These are phyloP conservation scores for Amniataba percoides DNA, from an alignment of 2,797 vertebrate species.

Conservation along the genomic window DNA sequence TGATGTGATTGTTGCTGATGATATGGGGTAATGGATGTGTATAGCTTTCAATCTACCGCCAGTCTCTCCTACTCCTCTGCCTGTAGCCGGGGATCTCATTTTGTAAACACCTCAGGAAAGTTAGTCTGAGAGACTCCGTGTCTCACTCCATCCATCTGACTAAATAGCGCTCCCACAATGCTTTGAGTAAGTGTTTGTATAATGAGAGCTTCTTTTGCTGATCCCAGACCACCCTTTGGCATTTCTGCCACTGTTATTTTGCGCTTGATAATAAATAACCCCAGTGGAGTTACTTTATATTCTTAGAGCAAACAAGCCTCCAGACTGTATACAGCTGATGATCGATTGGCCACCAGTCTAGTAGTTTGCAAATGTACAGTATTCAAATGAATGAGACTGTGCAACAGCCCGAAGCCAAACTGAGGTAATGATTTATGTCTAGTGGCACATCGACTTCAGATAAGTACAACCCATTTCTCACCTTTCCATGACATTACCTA, in stretches of 20 bases:
- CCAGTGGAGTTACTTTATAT: conserved; percentile 69
- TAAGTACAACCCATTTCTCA: conserved; percentile 73
- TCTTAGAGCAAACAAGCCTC: conserved; percentile 72
- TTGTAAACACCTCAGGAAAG: conserved; percentile 63
- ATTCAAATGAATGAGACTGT: conserved; percentile 79
- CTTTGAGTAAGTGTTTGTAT: conserved; percentile 53
- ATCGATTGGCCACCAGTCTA: conserved; percentile 73
- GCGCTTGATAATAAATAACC: conserved; percentile 71
- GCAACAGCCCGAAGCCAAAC: conserved; percentile 75
- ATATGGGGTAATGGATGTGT: conserved; percentile 75
- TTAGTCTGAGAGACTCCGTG: conserved; percentile 30
- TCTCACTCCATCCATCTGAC: conserved; percentile 55
- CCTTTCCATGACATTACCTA: conserved; percentile 69
- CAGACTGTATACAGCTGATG: conserved; percentile 71
- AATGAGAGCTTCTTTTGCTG: conserved; percentile 66
- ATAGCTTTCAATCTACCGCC: conserved; percentile 66
- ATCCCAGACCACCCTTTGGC: conserved; percentile 72
- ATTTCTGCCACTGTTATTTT: conserved; percentile 68
- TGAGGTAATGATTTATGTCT: conserved; percentile 78
- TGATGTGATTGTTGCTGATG: conserved; percentile 80
- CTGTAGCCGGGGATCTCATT: conserved; percentile 55
- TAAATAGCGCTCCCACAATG: conserved; percentile 56
- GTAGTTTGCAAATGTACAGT: conserved; percentile 76
- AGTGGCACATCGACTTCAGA: conserved; percentile 73
- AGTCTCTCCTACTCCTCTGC: conserved; percentile 51